Evolutionary conservation across 64 coral and sea anemone genomes (phyloP), one percentile per base, ranked within the genome.

Genomic region (Pocillopora verrucosa): DNA sequence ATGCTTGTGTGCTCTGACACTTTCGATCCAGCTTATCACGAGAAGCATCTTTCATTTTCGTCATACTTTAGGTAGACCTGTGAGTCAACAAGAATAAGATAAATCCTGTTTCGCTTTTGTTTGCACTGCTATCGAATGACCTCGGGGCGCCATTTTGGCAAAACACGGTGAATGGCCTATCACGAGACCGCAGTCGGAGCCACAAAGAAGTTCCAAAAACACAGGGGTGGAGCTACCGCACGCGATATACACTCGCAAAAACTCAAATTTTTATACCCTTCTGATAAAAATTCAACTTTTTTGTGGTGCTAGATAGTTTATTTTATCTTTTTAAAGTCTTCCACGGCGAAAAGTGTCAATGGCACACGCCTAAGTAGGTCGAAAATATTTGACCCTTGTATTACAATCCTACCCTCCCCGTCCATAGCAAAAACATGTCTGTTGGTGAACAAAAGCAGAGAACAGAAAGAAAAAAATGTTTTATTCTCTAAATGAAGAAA

Each of bases 21-120:
- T 65, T 86, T 91, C 70, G 80, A 76, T 56, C 72, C 26, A 92
- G 82, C 88, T 97, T 97, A 97, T 97, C 95, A 79, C 73, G 68
- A 84, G 87, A 88, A 75, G 91, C 91, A 97, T 97, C 95, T 97
- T 97, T 97, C 95, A 93, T 93, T 93, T 97, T 97, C 92, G 57
- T 93, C 91, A 97, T 97, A 97, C 81, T 97, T 97, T 90, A 76
- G 91, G 88, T 87, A 81, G 88, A 90, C 91, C 88, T 93, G 82
- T 86, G 77, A 97, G 95, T 97, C 95, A 94, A 93, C 88, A 90
- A 91, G 91, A 89, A 91, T 87, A 90, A 93, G 94, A 96, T 96
- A 93, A 93, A 92, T 95, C 91, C 89, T 93, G 83, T 83, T 92
- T 80, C 78, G 79, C 86, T 89, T 94, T 92, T 96, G 89, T 97